A percentile compares a stretch with the other conserved stretches of the same genome.
These are phyloP conservation scores for Andrena dorsata DNA, from an alignment of 2,888 invertebrate genomes.

Conservation along the genomic window DNA sequence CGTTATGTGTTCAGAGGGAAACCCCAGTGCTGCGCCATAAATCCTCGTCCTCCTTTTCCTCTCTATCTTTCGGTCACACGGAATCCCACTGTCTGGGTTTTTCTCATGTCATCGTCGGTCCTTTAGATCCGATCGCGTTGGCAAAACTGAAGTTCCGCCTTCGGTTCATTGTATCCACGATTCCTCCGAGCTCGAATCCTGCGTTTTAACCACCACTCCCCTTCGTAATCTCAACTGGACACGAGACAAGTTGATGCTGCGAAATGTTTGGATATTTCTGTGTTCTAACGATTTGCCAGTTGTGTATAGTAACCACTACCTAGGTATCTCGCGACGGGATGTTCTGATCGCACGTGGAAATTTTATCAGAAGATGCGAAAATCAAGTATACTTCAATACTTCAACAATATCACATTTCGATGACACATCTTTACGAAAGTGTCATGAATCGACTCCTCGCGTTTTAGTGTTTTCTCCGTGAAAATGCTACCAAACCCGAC, in stretches of 20 bases:
- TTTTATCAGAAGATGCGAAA: too few relatives aligned
- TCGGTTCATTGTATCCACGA: slow-evolving; percentile 20
- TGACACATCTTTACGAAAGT: too few relatives aligned
- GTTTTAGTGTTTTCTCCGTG: too few relatives aligned
- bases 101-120: slow-evolving; percentile 57
- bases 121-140: slow-evolving; percentile 52
- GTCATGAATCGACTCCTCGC: too few relatives aligned
- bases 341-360: too few relatives aligned
- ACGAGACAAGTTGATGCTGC: slow-evolving; percentile 1
- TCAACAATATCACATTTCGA: too few relatives aligned
- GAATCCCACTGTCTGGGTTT: slow-evolving; percentile 46
- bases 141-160: slow-evolving; percentile 38
- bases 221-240: slow-evolving; percentile 2
- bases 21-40: slow-evolving; percentile 39
- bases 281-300: neutral
- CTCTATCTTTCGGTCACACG: slow-evolving; percentile 35
- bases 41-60: slow-evolving; percentile 27
- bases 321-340: too few relatives aligned
- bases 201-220: slow-evolving; percentile 5
- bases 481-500: too few relatives aligned
- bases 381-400: too few relatives aligned
- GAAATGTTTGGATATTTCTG: neutral
- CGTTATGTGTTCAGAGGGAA: slow-evolving; percentile 46
- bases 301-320: neutral
- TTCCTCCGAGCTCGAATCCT: neutral